Evolutionary conservation across 2,113 vertebrate species (phyloP).

Genomic region (Stegostoma tigrinum): DNA sequence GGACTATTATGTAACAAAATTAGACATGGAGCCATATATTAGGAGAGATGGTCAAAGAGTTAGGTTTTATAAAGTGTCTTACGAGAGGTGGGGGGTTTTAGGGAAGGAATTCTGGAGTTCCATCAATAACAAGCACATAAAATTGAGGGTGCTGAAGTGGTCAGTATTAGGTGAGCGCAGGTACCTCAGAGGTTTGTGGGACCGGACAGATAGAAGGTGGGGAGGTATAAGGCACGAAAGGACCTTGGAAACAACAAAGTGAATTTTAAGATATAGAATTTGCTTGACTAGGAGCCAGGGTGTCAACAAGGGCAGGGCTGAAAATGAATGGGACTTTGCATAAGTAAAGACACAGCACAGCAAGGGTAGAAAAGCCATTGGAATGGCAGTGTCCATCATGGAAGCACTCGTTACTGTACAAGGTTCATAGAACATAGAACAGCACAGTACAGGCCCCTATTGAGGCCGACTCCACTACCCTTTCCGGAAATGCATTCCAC

Average conservation of each 20-base stretch:
- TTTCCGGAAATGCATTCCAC: no score
- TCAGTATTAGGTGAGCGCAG: background rate
- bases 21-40: background rate
- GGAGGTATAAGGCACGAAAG: no score
- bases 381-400: background rate
- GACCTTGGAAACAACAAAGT: no score
- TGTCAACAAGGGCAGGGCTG: no score
- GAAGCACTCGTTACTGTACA: background rate
- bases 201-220: no score
- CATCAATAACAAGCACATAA: background rate
- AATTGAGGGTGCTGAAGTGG: background rate
- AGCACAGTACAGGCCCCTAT: no score
- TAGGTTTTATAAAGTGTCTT: background rate
- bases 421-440: background rate
- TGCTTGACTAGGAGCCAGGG: no score
- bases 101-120: background rate
- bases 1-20: background rate
- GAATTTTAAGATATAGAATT: no score
- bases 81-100: background rate
- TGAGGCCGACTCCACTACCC: no score
- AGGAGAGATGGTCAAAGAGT: background rate
- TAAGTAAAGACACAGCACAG: background rate
- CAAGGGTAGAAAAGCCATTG: no score
- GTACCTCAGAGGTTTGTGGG: background rate
- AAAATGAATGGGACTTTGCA: no score